phyloP scores from a whole-genome alignment of 2,888 invertebrate genomes.

The Agapostemon virescens region DNA sequence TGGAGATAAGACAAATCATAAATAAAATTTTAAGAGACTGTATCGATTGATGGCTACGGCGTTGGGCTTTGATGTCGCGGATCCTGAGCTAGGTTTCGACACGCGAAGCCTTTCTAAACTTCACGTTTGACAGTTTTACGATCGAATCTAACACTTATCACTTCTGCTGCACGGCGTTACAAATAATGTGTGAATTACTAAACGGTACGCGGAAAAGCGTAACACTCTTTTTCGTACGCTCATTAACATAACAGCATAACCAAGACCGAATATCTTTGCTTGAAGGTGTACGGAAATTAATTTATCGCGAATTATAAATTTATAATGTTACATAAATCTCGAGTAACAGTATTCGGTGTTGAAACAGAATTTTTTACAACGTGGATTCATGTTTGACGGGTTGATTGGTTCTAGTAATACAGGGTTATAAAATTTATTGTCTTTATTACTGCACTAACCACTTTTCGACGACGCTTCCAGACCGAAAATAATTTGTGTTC shows the following conservation, averaged over 20 bases:
- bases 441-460: background rate
- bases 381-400: background rate
- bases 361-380: background rate
- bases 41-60: background rate
- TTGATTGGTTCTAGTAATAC: background rate
- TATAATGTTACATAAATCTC: background rate
- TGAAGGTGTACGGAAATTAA: background rate
- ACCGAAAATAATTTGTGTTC: background rate
- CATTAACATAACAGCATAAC: too few species aligned
- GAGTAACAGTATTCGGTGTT: background rate
- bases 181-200: background rate
- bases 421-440: background rate
- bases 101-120: background rate
- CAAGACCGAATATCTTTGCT: background rate
- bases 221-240: too few species aligned
- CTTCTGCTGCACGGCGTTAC: background rate
- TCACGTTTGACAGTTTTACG: background rate
- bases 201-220: background rate
- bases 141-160: background rate
- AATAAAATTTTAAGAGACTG: background rate
- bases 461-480: background rate
- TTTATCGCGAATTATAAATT: background rate
- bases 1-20: background rate
- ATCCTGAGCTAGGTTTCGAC: background rate
- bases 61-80: background rate